Evolutionary conservation across 2,797 vertebrate genomes (phyloP), one percentile per base, ranked within the genome.

Genomic region (Sebastes itinus): DNA sequence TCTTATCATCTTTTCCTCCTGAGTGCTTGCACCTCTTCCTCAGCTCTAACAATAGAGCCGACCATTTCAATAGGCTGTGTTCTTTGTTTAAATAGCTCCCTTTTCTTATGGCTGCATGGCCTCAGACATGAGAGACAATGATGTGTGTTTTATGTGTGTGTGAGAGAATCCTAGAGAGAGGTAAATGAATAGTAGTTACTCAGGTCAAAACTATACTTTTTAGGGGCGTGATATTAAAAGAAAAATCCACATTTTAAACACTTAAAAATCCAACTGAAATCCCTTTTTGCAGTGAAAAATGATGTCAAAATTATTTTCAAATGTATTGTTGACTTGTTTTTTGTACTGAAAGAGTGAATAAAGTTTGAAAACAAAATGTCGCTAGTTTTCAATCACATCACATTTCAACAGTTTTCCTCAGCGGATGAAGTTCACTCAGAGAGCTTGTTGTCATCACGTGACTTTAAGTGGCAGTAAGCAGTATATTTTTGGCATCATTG

Each of bases 31-130:
- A 25, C 62, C 64, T 83, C 64, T 73, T 80, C 72, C 79, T 79
- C 35, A 4, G 5, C 6, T 82, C 85, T 8, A 11, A 83, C 42
- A 86, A 61, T 38, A 85, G 46, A 75, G 11, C 0, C 0, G 13
- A 58, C 0, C 22, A 1, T 74, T 77, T 87, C 68, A 72, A 68
- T 4, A 66, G 65, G 25, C 28, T 13, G 13, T n/a, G 35, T 52
- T 61, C 70, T 87, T 85, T 88, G 75, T 91, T 85, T 86, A 35
- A 79, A 80, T 5, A 58, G 49, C n/a, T 35, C 49, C 4, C 55
- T 78, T 25, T 61, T 9, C 18, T 22, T 72, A 25, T 58, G 75
- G 42, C 56, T 66, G 27, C 22, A 27, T 55, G 1, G 27, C 16
- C 46, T 25, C 8, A 9, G 5, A 59, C 22, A 62, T 64, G 23